phyloP scores from a whole-genome alignment of 2,888 invertebrate genomes.

The Mycalesis mineus region DNA sequence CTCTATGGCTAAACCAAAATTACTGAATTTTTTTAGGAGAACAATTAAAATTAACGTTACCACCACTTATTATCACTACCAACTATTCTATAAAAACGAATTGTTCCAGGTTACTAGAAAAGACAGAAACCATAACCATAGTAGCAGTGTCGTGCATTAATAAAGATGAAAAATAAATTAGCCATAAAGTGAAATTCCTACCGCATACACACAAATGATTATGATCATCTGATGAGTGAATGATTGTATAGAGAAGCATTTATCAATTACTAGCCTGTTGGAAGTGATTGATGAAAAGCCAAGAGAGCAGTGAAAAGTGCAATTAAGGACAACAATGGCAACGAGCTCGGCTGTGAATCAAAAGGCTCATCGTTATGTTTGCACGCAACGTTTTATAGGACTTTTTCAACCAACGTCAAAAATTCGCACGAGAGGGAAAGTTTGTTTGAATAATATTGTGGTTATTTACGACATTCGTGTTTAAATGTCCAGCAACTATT shows the following conservation, averaged over 20 bases:
- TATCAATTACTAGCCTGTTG: constrained; percentile 1
- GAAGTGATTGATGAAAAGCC: constrained; percentile 14
- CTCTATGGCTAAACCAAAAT: no score
- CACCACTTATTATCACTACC: no score
- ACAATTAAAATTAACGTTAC: no score
- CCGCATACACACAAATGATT: background rate
- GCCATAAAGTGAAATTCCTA: background rate
- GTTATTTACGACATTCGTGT: background rate
- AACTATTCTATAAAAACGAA: no score
- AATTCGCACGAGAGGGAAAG: background rate
- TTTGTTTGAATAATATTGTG: background rate
- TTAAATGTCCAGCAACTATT: background rate
- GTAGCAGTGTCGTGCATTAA: no score
- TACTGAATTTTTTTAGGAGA: no score
- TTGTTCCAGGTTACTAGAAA: no score
- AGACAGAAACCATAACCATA: no score
- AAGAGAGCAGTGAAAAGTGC: constrained; percentile 23
- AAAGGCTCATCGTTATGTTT: constrained; percentile 13
- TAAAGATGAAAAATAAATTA: background rate
- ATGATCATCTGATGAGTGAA: background rate
- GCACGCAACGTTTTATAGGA: background rate
- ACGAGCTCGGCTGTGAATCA: constrained; percentile 7
- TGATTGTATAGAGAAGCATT: background rate
- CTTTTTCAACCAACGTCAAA: background rate
- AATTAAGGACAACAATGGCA: constrained; percentile 26